These are phyloP conservation scores for Noctua janthe DNA, from an alignment of 2,888 invertebrate genomes.

Conservation along the genomic window DNA sequence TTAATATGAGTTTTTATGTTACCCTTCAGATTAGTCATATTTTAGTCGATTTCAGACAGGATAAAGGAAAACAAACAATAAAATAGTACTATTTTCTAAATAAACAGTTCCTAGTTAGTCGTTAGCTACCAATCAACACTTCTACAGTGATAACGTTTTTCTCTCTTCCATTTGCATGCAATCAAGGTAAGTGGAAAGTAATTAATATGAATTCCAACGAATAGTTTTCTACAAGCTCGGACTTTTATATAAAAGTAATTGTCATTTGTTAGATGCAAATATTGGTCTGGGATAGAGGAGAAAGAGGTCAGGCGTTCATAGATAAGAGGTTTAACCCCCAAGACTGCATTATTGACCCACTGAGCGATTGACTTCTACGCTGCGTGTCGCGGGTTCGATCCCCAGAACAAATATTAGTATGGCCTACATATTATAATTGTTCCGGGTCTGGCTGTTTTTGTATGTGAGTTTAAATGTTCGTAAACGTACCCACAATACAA, in stretches of 20 bases:
- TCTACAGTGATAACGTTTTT: background rate
- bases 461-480: background rate
- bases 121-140: conserved; percentile 1
- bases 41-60: background rate
- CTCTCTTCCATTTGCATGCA: conserved; percentile 3
- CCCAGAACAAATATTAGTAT: background rate
- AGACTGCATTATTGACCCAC: background rate
- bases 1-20: background rate
- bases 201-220: background rate
- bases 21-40: background rate
- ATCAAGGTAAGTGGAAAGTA: conserved; percentile 6
- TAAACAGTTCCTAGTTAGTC: background rate
- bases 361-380: no score
- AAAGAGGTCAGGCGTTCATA: no score
- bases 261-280: background rate
- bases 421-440: background rate
- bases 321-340: background rate
- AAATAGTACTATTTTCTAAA: background rate
- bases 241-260: background rate
- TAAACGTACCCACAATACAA: background rate
- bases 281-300: background rate
- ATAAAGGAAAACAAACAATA: background rate
- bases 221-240: background rate
- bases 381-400: no score
- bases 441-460: background rate